Evolutionary conservation across 2,113 vertebrate genomes (phyloP), one percentile per base, ranked within the genome.

Genomic region (Mormyrus iriodes): DNA sequence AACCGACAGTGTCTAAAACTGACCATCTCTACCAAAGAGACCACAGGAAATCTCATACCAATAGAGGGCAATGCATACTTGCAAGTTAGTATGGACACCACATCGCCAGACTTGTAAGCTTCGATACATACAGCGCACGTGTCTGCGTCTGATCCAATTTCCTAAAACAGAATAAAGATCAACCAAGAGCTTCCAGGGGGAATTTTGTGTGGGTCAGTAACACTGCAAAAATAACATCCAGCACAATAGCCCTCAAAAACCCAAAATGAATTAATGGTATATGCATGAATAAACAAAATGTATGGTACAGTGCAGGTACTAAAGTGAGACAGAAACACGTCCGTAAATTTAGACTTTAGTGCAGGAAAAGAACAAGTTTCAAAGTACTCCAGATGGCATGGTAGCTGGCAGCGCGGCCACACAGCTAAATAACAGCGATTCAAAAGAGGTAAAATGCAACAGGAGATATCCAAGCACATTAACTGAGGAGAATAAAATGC

Each of bases 31-130:
- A 76, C 15, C 6, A 19, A 19, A 46, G 39, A 49, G 24, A 19
- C 4, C 46, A 9, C 39, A 24, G 17, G 44, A 24, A 1, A 42
- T 79, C 19, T 82, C 17, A 82, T 21, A 82, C 35, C 19, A 82
- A 82, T 82, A 21, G 44, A 48, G 24, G 17, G 35, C 39, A 52
- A 39, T 89, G 95, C 97, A 91, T 96, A 97, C 97, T 97, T 97
- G 97, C 97, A 97, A 27, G 96, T 97, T 92, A 97, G 95, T 89
- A 97, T 95, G 90, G 96, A 95, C n/a, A 97, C 94, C n/a, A 97
- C 93, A 69, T 97, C 97, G 35, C 97, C 97, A 0, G 95, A 92
- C 90, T 96, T 97, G 93, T 97, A 97, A 0, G 92, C 91, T 39
- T 97, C 97, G 49, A 97, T 96, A 91, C 97, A 97, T 89, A 97